Evolutionary conservation across 2,113 vertebrate species (phyloP).

Genomic region (Paracanthobrama guichenoti): DNA sequence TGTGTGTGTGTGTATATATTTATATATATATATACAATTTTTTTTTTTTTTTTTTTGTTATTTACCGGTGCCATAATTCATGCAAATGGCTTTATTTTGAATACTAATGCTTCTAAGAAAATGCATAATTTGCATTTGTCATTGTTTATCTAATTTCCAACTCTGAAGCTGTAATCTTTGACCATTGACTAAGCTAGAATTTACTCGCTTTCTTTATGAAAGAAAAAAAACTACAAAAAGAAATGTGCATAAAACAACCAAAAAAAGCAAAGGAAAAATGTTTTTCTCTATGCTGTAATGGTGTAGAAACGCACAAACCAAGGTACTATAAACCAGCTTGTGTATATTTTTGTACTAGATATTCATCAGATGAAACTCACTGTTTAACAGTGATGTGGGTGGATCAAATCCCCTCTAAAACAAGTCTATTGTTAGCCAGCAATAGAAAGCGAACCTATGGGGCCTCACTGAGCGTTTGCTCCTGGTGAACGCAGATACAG

Average conservation of each 20-base stretch:
- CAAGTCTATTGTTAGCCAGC: slow-evolving; percentile 11
- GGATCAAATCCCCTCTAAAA: slow-evolving; percentile 25
- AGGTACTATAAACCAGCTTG: slow-evolving; percentile 25
- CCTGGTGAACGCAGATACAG: slow-evolving; percentile 57
- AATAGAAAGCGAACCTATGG: slow-evolving; percentile 26
- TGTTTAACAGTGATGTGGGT: slow-evolving; percentile 53
- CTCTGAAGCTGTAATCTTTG: slow-evolving; percentile 29
- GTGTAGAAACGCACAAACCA: slow-evolving; percentile 8
- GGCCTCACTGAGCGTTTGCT: slow-evolving; percentile 41
- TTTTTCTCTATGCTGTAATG: background rate
- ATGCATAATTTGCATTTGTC: slow-evolving; percentile 33
- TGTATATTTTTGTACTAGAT: slow-evolving; percentile 61
- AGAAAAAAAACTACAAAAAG: background rate
- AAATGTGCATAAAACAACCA: background rate
- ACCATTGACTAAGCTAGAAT: slow-evolving; percentile 48
- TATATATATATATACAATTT: no score
- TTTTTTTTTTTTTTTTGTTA: slow-evolving; percentile 10
- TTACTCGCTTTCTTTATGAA: background rate
- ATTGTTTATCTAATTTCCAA: slow-evolving; percentile 49
- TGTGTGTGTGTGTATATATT: no score
- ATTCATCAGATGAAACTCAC: slow-evolving; percentile 62
- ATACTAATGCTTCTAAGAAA: slow-evolving; percentile 12
- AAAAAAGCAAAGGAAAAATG: background rate
- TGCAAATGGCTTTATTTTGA: slow-evolving; percentile 28
- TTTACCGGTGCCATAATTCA: slow-evolving; percentile 52